These are phyloP conservation scores for Ooceraea biroi DNA, from an alignment of 1,140 invertebrate genomes.

Conservation along the genomic window DNA sequence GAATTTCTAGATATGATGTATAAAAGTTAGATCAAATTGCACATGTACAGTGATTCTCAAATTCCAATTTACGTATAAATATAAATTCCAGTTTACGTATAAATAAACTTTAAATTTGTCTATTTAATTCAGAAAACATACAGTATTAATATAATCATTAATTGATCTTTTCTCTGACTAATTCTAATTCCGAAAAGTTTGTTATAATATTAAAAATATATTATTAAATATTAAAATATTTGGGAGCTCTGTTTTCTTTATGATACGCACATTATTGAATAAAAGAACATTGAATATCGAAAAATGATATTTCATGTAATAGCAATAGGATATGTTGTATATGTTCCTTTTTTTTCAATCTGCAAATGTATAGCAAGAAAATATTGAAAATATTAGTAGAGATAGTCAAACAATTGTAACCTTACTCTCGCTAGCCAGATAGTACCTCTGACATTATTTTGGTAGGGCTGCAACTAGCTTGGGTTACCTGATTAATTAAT, in stretches of 20 bases:
- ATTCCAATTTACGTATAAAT: too few relatives aligned
- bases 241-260: background rate
- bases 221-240: background rate
- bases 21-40: too few relatives aligned
- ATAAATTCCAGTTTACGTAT: too few relatives aligned
- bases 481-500: constrained; percentile 70
- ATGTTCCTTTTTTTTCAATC: too few relatives aligned
- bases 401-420: constrained; percentile 5
- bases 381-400: background rate
- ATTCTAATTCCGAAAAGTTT: background rate
- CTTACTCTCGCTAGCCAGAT: background rate
- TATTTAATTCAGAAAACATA: too few relatives aligned
- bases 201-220: background rate
- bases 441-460: constrained; percentile 53
- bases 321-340: background rate
- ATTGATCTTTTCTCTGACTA: background rate
- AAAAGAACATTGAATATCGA: background rate
- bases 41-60: too few relatives aligned
- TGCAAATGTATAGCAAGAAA: background rate
- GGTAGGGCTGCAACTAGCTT: constrained; percentile 8
- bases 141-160: too few relatives aligned
- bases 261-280: too few relatives aligned
- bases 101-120: too few relatives aligned
- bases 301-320: background rate
- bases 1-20: background rate